A percentile compares a stretch with the other conserved stretches of the same genome.
Evolutionary conservation across 2,113 vertebrate genomes (phyloP).

Genomic region (Cyprinodon variegatus): DNA sequence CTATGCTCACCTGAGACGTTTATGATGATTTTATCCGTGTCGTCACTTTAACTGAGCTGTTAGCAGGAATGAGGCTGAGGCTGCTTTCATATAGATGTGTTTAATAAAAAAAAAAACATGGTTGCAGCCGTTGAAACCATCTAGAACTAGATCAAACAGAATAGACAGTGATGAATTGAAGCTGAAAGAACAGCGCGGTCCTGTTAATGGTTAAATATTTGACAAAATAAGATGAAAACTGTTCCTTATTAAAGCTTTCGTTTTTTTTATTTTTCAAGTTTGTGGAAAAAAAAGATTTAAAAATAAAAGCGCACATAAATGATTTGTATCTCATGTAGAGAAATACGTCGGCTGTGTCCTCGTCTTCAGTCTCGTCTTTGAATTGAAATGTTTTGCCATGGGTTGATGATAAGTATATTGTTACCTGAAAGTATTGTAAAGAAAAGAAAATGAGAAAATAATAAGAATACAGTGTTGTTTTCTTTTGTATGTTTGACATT

Average conservation of each 20-base stretch:
- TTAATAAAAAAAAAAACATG: background rate
- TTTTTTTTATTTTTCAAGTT: conserved; percentile 11
- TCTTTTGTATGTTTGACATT: conserved; percentile 4
- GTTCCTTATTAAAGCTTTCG: conserved; percentile 34
- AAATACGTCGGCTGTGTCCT: conserved; percentile 46
- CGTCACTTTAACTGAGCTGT: conserved; percentile 5
- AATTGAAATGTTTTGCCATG: conserved; percentile 57
- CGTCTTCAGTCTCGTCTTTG: conserved; percentile 59
- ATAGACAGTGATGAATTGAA: conserved; percentile 20
- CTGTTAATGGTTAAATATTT: conserved; percentile 52
- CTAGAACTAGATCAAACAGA: conserved; percentile 28
- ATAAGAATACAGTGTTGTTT: conserved; percentile 1
- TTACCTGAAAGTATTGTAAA: conserved; percentile 48
- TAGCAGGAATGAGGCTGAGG: background rate
- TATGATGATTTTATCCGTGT: conserved; percentile 20
- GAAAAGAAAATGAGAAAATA: background rate
- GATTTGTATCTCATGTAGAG: conserved; percentile 53
- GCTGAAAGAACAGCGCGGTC: background rate
- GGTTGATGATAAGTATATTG: conserved; percentile 47
- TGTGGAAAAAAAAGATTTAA: conserved; percentile 8
- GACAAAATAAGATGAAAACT: conserved; percentile 35
- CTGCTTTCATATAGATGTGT: background rate
- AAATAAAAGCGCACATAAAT: conserved; percentile 31
- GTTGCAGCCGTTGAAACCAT: conserved; percentile 26
- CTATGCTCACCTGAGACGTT: conserved; percentile 24